phyloP scores from a whole-genome alignment of 1,140 invertebrate genomes.

The Ips nitidus region DNA sequence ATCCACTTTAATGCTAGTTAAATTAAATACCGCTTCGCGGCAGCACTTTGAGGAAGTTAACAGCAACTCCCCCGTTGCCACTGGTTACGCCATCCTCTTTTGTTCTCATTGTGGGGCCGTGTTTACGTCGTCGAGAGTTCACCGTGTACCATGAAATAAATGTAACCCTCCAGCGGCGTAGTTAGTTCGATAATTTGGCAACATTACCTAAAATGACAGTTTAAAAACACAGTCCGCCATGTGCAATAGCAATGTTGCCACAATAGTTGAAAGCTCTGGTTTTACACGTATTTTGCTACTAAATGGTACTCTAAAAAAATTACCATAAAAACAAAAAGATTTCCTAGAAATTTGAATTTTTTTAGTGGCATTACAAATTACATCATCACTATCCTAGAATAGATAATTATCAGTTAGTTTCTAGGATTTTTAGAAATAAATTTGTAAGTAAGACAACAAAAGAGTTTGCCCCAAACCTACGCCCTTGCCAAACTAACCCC shows the following conservation, averaged over 20 bases:
- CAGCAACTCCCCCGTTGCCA: constrained; percentile 35
- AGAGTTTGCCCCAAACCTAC: constrained; percentile 17
- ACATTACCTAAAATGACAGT: neutral
- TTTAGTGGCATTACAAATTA: too few relatives aligned
- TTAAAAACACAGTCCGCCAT: neutral
- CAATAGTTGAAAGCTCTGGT: too few relatives aligned
- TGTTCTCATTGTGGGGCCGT: constrained; percentile 41
- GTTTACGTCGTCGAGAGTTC: constrained; percentile 32
- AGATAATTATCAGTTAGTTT: too few relatives aligned
- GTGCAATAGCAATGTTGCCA: too few relatives aligned
- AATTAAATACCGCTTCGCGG: constrained; percentile 37
- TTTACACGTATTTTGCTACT: too few relatives aligned
- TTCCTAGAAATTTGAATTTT: too few relatives aligned
- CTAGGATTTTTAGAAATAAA: too few relatives aligned
- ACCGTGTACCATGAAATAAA: constrained; percentile 22
- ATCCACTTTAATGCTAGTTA: constrained; percentile 21
- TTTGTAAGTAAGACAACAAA: neutral
- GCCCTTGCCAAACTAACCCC: constrained; percentile 45
- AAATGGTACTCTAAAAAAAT: too few relatives aligned
- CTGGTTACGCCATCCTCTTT: constrained; percentile 44
- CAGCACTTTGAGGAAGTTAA: constrained; percentile 36
- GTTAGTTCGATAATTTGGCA: too few relatives aligned
- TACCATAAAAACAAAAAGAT: too few relatives aligned
- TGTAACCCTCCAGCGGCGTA: constrained; percentile 31
- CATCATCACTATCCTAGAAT: too few relatives aligned